Evolutionary conservation across 2,113 vertebrate species (phyloP), one percentile per base, ranked within the genome.

Genomic region (Thalassoma bifasciatum): DNA sequence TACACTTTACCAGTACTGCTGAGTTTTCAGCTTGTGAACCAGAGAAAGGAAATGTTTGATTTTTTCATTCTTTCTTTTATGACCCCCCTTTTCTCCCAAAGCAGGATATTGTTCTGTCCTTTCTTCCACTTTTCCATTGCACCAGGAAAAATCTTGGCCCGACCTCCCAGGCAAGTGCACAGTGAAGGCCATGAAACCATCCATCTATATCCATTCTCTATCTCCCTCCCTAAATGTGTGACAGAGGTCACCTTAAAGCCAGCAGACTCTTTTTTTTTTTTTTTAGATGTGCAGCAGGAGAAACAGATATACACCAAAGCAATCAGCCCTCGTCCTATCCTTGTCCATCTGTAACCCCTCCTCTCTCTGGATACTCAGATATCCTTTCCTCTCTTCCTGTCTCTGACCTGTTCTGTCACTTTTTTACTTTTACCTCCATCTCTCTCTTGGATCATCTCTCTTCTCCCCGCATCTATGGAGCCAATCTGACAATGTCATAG

Each of bases 181-280:
- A 78, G 72, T 63, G 69, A 77, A 78, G 78, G 68, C 75, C 80
- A 75, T 65, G 72, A 81, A 85, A 81, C 49, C 67, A 82, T 84
- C 82, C 73, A 74, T 82, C 75, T 81, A 66, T 68, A 75, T 81
- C 74, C 61, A 53, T 76, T 75, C 56, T 49, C 12, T 47, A 44
- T 49, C 57, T 67, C n/a, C 44, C 54, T 57, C 46, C 34, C 51
- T 70, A 74, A 81, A 79, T 52, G 50, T 79, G 75, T 73, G 77
- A 74, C 78, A 79, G 58, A 63, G 83, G 79, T 87, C 85, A 87
- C 81, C 81, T 91, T 86, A 50, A 24, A 73, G 46, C 72, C 19
- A 70, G 72, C 72, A 74, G 83, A 74, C 67, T 46, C 17, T 40
- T 46, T 79, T 75, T 52, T 76, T 67, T 46, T 17, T 40, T 46